Base-by-base conservation (phyloP, 2,888 invertebrate species). In the Meiosimyza platycephala region DNA sequence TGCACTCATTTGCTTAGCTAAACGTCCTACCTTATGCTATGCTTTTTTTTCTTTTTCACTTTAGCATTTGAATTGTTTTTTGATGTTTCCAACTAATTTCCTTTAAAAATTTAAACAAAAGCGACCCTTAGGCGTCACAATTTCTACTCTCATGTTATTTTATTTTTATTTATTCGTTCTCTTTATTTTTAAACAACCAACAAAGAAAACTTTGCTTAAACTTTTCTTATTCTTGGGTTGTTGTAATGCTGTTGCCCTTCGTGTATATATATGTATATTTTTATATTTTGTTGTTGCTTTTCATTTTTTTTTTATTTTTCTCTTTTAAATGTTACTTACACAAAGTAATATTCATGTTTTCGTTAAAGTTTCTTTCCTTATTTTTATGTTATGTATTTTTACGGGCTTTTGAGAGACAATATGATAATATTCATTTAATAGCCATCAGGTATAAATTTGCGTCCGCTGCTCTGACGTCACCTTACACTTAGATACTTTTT, bases 401-500 rank as follows among this genome's bases (percentile, higher is more conserved):
- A 79, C 77, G 79, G 76, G 59, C 76, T 65, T 60, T 54, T 51
- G 66, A 63, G 78, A 73, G 76, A 80, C 79, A 78, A 77, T 79
- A 80, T 82, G 81, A 80, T 78, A 78, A 79, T 79, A 82, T 80
- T 79, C 81, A 80, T 82, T 83, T 84, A 83, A 84, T 79, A 79
- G 78, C 81, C 83, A 84, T 81, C 84, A 83, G 84, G 83, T 83
- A 80, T 78, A 81, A 79, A 80, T 79, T 82, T 83, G 78, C 40
- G 40, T 40, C 79, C 80, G 77, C 78, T 71, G 60, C 33, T 12
- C 9, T 52, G 48, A 48, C 22, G 69, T 51, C 48, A 15, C 51
- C 48, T 15, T 40, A 18, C 33, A n/a, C 22, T 48, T 28, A 28
- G 3, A 28, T 4, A 28, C 3, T 28, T 28, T 28, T 4, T 28